Base-by-base conservation (phyloP, 2,797 vertebrate species). In the Sebastolobus altivelis region DNA sequence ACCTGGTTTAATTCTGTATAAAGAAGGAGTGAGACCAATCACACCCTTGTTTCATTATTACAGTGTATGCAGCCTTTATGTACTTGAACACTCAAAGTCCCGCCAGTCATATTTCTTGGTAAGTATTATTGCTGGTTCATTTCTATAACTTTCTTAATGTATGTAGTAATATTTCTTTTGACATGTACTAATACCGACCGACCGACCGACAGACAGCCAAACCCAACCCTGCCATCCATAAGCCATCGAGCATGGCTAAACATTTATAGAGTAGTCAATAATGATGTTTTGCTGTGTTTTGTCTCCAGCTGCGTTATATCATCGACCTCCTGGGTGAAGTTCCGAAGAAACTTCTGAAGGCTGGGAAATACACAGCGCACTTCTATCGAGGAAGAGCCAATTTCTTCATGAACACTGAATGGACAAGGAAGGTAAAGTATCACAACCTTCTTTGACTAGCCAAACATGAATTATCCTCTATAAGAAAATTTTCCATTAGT, bases 301-400 rank as follows among this genome's bases (percentile, higher is more conserved):
- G 35, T 70, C 20, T 66, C n/a, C 20, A 75, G 63, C 63, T 75
- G 6, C 54, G 38, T 59, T 75, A 43, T 20, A 75, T 67, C 20
- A 59, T 10, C 0, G 31, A 61, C 18, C 22, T 69, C 7, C 56
- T 77, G 31, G 75, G 75, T 29, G 29, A 59, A 6, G 54, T 18
- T 29, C 61, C 68, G 2, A 3, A n/a, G 31, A 72, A 8, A 49
- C 38, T 79, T 29, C 54, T 79, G 60, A 29, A 38, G 8, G 1
- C 3, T 5, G 61, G 56, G 29, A 16, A 4, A 9, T 4, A 29
- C 8, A 31, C 56, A 1, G 13, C 2, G 7, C 27, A 4, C 25
- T 59, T 18, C 56, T 59, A 16, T 9, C 27, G 0, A 16, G 27
- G 25, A 8, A 16, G 2, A 38, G 11, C 37, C 4, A 12, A 12